phyloP scores from a whole-genome alignment of 1,140 invertebrate genomes.

The Hylyphantes graminicola region DNA sequence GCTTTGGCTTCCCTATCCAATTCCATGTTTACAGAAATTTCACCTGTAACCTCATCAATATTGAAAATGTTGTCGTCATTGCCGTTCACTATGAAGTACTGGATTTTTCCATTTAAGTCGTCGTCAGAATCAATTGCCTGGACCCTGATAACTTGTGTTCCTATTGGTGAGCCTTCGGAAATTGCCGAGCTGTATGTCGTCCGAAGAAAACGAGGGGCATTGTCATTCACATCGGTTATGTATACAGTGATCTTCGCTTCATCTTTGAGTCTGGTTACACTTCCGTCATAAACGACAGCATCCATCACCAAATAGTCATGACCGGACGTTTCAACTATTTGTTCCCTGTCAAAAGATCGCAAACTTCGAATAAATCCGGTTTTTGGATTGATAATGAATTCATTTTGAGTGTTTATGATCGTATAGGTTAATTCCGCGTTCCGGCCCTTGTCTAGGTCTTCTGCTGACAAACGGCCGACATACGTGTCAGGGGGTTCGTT shows the following conservation, averaged over 20 bases:
- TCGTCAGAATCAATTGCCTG: constrained; percentile 89
- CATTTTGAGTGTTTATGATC: constrained; percentile 77
- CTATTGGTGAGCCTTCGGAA: constrained; percentile 81
- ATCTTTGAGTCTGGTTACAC: constrained; percentile 80
- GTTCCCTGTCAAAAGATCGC: constrained; percentile 87
- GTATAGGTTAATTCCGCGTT: constrained; percentile 93
- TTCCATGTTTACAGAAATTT: constrained; percentile 79
- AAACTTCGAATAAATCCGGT: constrained; percentile 92
- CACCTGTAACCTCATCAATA: constrained; percentile 88
- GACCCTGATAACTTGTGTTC: constrained; percentile 84
- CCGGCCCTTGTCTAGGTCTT: constrained; percentile 88
- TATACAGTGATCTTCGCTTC: constrained; percentile 90
- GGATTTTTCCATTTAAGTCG: constrained; percentile 89
- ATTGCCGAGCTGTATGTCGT: constrained; percentile 86
- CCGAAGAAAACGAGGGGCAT: constrained; percentile 84
- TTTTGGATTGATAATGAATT: constrained; percentile 88
- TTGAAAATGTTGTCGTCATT: constrained; percentile 84
- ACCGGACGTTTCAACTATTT: constrained; percentile 79
- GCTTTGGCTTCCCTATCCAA: constrained; percentile 88
- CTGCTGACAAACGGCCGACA: constrained; percentile 87
- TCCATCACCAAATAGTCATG: constrained; percentile 83
- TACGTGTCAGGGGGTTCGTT: constrained; percentile 89
- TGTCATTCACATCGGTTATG: constrained; percentile 92
- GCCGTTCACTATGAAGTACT: constrained; percentile 83
- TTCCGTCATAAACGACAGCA: constrained; percentile 89